A percentile compares a stretch with the other conserved stretches of the same genome.
phyloP scores from a whole-genome alignment of 1,140 invertebrate species.

The Papilio helenus region DNA sequence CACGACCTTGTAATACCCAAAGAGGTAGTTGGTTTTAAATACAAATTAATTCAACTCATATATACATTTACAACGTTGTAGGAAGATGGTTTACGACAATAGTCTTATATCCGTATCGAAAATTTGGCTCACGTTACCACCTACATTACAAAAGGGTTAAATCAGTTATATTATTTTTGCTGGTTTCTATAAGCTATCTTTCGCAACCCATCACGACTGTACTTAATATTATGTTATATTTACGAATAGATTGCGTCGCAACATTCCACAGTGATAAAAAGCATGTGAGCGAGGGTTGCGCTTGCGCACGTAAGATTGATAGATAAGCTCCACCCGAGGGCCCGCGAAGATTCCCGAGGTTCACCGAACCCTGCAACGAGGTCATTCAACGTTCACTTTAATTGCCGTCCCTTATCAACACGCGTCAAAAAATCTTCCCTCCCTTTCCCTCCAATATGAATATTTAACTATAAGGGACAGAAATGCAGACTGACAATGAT shows the following conservation, averaged over 20 bases:
- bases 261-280: conserved; percentile 33
- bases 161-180: no score
- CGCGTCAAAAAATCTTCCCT: conserved; percentile 43
- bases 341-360: conserved; percentile 58
- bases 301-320: conserved; percentile 56
- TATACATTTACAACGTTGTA: neutral
- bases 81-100: neutral
- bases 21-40: neutral
- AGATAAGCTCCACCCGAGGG: conserved; percentile 63
- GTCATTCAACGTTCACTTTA: conserved; percentile 70
- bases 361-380: conserved; percentile 55
- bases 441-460: conserved; percentile 57
- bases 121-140: no score
- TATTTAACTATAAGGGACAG: conserved; percentile 59
- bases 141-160: no score
- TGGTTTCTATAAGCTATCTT: no score
- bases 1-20: neutral
- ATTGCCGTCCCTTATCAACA: conserved; percentile 65
- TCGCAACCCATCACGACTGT: neutral
- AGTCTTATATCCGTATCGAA: no score
- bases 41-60: neutral
- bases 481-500: conserved; percentile 59
- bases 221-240: neutral
- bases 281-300: conserved; percentile 58
- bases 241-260: neutral